Base-by-base conservation (phyloP, 2,797 vertebrate genomes). In the Sebastes oblongus region DNA sequence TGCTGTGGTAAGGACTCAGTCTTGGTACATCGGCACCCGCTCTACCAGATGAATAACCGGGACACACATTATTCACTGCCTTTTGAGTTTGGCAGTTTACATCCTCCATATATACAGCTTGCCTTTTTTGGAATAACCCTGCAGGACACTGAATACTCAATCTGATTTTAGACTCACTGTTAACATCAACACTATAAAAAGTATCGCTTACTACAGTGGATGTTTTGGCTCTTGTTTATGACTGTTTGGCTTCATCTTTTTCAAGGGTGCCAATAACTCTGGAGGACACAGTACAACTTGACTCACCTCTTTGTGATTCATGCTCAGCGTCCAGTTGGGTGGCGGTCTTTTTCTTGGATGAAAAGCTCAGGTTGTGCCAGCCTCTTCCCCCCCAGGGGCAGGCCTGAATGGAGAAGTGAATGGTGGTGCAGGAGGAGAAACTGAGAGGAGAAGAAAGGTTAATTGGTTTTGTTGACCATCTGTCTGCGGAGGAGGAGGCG, bases 401-500 rank as follows among this genome's bases (percentile, higher is more conserved):
- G 91, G 90, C 87, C 88, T 90, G 83, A 66, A 87, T 91, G 87
- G 85, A 91, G 83, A 75, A 75, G 88, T 88, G 67, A 75, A 86
- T 60, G 2, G 29, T 6, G 72, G 75, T 56, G 90, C 88, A 93
- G 93, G 89, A 72, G 56, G 87, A 93, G 93, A 92, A 91, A 89
- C 85, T 82, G 90, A 90, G 90, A 93, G 89, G 89, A 87, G 75
- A 72, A 87, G 88, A 95, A 95, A 96, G 96, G 97, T 96, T 97
- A 97, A 97, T 96, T 96, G 94, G 93, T 95, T 97, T 94, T 81
- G 87, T 94, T 95, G 95, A 95, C 97, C 96, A 96, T 96, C 96
- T 97, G 96, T 95, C 96, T 94, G 81, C 82, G 64, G 88, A 89
- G 86, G 85, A 80, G 81, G 84, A 92, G 85, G 85, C 77, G 81